Conservation (phyloP, 2,888 invertebrate species). For the Tachina lurida region DNA sequence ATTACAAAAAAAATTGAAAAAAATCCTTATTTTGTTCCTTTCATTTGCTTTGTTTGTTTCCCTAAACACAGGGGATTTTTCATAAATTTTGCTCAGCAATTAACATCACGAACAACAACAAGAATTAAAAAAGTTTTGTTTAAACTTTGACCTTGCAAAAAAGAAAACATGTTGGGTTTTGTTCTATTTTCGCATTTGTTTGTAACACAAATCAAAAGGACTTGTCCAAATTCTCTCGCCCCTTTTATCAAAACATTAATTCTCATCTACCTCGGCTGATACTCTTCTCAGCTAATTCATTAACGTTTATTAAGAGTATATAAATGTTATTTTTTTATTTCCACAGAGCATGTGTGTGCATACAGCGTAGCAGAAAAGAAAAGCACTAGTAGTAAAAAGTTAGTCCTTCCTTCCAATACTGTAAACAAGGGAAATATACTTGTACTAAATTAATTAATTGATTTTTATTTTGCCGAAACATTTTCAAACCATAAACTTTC, state of each 20-base stretch:
- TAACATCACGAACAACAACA: conserved; percentile 56
- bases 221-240: conserved; percentile 80
- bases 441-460: no score
- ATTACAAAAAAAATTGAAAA: conserved; percentile 15
- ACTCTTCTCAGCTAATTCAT: conserved; percentile 53
- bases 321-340: conserved; percentile 1
- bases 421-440: no score
- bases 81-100: conserved; percentile 68
- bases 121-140: conserved; percentile 67
- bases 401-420: no score
- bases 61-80: conserved; percentile 27
- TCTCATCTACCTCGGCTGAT: conserved; percentile 22
- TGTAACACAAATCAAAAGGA: conserved; percentile 73
- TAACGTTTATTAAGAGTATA: conserved; percentile 40
- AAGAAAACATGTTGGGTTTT: conserved; percentile 48
- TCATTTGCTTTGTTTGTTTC: conserved; percentile 8
- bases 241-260: conserved; percentile 68
- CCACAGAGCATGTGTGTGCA: neutral
- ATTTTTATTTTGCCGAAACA: no score
- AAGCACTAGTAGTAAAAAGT: neutral
- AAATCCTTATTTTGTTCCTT: conserved; percentile 25
- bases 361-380: neutral
- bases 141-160: conserved; percentile 79
- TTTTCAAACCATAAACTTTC: no score
- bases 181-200: conserved; percentile 67